Conservation (phyloP, 2,797 vertebrate genomes). For the Setipinna tenuifilis region DNA sequence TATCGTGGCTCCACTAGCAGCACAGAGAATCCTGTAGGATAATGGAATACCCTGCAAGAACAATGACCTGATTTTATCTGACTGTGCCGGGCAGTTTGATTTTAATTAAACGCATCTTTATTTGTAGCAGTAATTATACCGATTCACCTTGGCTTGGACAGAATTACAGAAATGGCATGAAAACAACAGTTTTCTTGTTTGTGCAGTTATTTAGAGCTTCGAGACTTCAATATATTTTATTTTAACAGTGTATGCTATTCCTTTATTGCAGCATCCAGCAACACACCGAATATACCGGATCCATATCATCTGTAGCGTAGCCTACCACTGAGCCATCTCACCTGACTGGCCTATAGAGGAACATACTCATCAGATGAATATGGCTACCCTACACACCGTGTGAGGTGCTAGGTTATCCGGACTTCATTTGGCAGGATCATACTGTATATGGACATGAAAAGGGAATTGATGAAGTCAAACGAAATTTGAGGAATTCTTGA, state of each 20-base stretch:
- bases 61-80: constrained; percentile 23
- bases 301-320: not conserved
- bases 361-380: constrained; percentile 22
- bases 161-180: not conserved
- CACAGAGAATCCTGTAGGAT: constrained; percentile 12
- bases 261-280: not conserved
- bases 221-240: not conserved
- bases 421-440: not conserved
- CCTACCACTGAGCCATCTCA: constrained; percentile 10
- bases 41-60: constrained; percentile 18
- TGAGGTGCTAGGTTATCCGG: not conserved
- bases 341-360: constrained; percentile 15
- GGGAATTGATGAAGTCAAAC: not conserved
- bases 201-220: not conserved
- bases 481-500: not conserved
- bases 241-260: not conserved
- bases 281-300: not conserved
- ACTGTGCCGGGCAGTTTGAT: not conserved
- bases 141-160: not conserved
- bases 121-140: not conserved
- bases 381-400: not conserved
- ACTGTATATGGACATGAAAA: not conserved
- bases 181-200: not conserved
- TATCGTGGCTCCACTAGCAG: constrained; percentile 3
- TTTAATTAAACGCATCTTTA: constrained; percentile 13